phyloP scores from a whole-genome alignment of 1,140 invertebrate species.

The Drosophila rufa region DNA sequence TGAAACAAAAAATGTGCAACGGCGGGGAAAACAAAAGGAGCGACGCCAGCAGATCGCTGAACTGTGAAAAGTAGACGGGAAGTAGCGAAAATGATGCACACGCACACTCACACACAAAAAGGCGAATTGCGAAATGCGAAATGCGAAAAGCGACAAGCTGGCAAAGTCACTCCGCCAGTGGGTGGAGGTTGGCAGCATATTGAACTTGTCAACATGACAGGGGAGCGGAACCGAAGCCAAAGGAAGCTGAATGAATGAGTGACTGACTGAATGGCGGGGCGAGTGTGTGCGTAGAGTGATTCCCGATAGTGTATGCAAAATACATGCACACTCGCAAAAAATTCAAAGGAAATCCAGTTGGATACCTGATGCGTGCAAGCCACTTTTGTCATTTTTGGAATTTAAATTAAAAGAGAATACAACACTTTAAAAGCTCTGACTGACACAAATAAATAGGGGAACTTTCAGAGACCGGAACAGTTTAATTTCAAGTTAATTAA shows the following conservation, averaged over 20 bases:
- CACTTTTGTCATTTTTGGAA: fast-evolving
- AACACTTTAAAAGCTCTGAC: too few relatives aligned
- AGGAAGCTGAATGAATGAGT: slow-evolving; percentile 58
- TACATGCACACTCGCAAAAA: slow-evolving; percentile 46
- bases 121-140: background rate
- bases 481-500: too few relatives aligned
- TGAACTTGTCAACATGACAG: slow-evolving; percentile 72
- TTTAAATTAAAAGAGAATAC: background rate
- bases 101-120: slow-evolving; percentile 13
- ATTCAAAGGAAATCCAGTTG: too few relatives aligned
- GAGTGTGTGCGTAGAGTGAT: slow-evolving; percentile 65
- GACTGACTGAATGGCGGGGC: slow-evolving; percentile 30
- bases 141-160: slow-evolving; percentile 55
- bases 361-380: background rate
- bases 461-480: too few relatives aligned
- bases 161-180: slow-evolving; percentile 53
- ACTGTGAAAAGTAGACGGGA: slow-evolving; percentile 75
- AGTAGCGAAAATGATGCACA: slow-evolving; percentile 65
- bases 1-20: slow-evolving; percentile 41
- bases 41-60: slow-evolving; percentile 48
- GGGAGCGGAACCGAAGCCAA: slow-evolving; percentile 51
- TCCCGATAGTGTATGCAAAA: slow-evolving; percentile 71
- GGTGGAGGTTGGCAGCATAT: slow-evolving; percentile 48
- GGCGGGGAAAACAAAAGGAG: slow-evolving; percentile 16
- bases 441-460: background rate